Evolutionary conservation across 2,888 invertebrate species (phyloP).

Genomic region (Acronicta alni): DNA sequence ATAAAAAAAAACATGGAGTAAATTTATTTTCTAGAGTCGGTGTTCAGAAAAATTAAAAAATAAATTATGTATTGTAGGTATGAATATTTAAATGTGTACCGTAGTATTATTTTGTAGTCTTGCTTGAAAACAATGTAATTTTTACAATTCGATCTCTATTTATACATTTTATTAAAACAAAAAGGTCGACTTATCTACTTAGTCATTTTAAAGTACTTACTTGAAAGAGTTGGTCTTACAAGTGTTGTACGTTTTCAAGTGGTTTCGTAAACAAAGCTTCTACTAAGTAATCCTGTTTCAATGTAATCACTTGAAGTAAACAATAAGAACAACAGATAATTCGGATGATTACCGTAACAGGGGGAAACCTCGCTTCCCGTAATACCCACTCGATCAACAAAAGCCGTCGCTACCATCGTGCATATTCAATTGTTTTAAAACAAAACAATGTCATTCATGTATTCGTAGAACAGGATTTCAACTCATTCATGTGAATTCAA

Average conservation of each 20-base stretch:
- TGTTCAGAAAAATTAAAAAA: background rate
- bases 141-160: no score
- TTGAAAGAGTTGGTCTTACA: background rate
- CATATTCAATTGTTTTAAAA: slow-evolving; percentile 79
- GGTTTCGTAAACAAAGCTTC: slow-evolving; percentile 21
- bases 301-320: slow-evolving; percentile 35
- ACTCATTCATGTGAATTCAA: slow-evolving; percentile 74
- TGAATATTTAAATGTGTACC: no score
- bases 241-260: slow-evolving; percentile 3
- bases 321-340: slow-evolving; percentile 49
- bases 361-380: slow-evolving; percentile 59
- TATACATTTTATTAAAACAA: no score
- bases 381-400: slow-evolving; percentile 68
- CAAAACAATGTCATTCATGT: slow-evolving; percentile 76
- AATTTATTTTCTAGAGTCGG: background rate
- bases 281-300: slow-evolving; percentile 27
- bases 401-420: slow-evolving; percentile 62
- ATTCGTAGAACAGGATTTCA: slow-evolving; percentile 81
- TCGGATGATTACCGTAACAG: slow-evolving; percentile 58
- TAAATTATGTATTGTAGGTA: no score
- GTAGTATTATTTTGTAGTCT: no score
- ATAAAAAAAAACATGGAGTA: slow-evolving; percentile 11
- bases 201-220: background rate
- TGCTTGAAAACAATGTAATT: no score
- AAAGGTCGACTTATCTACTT: background rate